A percentile compares a stretch with the other conserved stretches of the same genome.
phyloP scores from a whole-genome alignment of 2,797 vertebrate genomes.

The Loriculus beryllinus region DNA sequence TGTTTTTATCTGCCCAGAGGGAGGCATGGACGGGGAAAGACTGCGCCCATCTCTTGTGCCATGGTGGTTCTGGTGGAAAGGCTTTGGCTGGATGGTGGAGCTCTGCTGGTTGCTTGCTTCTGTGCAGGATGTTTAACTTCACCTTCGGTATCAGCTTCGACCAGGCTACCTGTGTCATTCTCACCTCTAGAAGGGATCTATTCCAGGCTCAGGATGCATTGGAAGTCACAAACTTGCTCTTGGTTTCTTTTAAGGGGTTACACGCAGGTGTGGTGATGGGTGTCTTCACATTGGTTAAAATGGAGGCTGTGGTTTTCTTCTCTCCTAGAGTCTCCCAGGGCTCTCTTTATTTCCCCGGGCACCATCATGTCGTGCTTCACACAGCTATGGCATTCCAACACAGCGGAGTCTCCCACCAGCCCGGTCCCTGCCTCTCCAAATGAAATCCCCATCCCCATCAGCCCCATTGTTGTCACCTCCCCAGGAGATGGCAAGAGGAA shows the following conservation, averaged over 20 bases:
- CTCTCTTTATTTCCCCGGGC: not conserved
- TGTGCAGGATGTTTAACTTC: not conserved
- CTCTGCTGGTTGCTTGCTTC: not conserved
- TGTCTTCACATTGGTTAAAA: not conserved
- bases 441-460: slow-evolving; percentile 60
- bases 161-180: not conserved
- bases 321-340: slow-evolving; percentile 16
- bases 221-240: not conserved
- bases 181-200: not conserved
- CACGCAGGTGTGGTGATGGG: not conserved
- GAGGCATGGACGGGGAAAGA: not conserved
- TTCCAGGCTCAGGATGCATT: not conserved
- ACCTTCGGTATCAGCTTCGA: not conserved
- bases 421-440: not conserved
- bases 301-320: not conserved
- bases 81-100: slow-evolving; percentile 7
- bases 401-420: not conserved
- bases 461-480: slow-evolving; percentile 46
- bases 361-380: slow-evolving; percentile 68
- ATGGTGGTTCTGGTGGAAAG: not conserved
- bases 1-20: not conserved
- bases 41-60: not conserved
- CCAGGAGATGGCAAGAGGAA: slow-evolving; percentile 26
- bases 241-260: not conserved
- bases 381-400: slow-evolving; percentile 79